Base-by-base conservation (phyloP, 2,113 vertebrate species). In the Callionymus lyra region DNA sequence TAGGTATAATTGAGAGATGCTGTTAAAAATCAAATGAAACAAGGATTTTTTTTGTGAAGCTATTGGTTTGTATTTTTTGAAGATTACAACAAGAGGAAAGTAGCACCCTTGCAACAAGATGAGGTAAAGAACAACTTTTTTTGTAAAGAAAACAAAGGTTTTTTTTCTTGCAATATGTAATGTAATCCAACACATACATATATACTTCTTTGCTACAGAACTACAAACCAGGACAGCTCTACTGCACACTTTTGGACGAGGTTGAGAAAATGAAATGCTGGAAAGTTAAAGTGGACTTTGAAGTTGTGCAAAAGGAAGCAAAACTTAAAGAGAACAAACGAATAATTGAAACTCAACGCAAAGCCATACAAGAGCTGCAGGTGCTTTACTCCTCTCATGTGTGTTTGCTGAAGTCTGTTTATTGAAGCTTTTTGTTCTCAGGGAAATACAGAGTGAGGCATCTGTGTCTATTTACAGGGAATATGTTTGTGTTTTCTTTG, bases 341-440 rank as follows among this genome's bases (percentile, higher is more conserved):
- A 75, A 87, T 82, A 44, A 89, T 91, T 68, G 92, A 95, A 83
- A 85, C 80, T 34, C 91, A 92, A 35, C 87, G 87, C 53, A 93
- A 91, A 87, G 81, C 87, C 47, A 92, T 97, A 85, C 89, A 93
- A 31, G 93, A 97, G 16, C 50, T 97, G 63, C 94, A 97, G 86
- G 94, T 89, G 79, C 70, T 77, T 79, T 63, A 19, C 9, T 36
- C 13, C 60, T 27, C 21, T 5, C 8, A 27, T 27, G 36, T 69
- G 6, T 34, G 2, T 47, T 9, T 16, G 40, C 1, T 42, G 15
- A 37, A 27, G 12, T 39, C 2, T 41, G 5, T 33, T 4, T 27
- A 27, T 27, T 27, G 21, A 5, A 27, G 21, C 21, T 27, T 27
- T 27, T 27, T 27, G 21, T 35, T 45, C 34, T n/a, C 10, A 21